Evolutionary conservation across 1,140 invertebrate genomes (phyloP), one percentile per base, ranked within the genome.

Genomic region (Neelides sp.): DNA sequence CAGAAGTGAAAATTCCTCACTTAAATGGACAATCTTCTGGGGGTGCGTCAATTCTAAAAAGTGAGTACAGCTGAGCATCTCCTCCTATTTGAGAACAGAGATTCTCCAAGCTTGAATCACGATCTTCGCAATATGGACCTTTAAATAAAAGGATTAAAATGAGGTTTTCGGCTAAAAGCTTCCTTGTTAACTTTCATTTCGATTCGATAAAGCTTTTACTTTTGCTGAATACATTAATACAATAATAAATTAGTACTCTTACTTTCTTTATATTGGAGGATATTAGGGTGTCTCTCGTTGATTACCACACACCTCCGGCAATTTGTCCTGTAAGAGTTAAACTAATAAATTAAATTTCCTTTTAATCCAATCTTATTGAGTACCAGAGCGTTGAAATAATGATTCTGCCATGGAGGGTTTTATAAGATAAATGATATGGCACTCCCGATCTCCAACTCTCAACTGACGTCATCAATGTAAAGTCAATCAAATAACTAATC

Each of bases 261-360:
- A 93, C 88, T 90, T 78, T 92, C 88, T 85, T 93, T 93, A 73
- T 91, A 93, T 69, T 93, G 87, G 57, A 92, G 74, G 54, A 92
- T 85, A 70, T 91, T 91, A 61, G 77, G 74, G 71, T 93, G 88
- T 64, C 88, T 88, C 67, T 89, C 84, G 64, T 90, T 85, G 66
- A 92, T 89, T 58, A 91, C 87, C 63, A 93, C 78, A 71, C 88
- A 92, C 52, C 83, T 78, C 71, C 83, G 85, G 71, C 85, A 89
- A 61, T 65, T 69, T 2, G 71, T 69, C 8, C 63, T 55, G 15
- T 72, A 75, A 66, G 17, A 75, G 72, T n/a, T n/a, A n/a, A n/a
- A n/a, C n/a, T n/a, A n/a, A n/a, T n/a, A n/a, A n/a, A n/a, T n/a
- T n/a, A n/a, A n/a, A n/a, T n/a, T n/a, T n/a, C n/a, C n/a, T n/a